phyloP scores from a whole-genome alignment of 2,113 vertebrate species.

The Prunella himalayana region DNA sequence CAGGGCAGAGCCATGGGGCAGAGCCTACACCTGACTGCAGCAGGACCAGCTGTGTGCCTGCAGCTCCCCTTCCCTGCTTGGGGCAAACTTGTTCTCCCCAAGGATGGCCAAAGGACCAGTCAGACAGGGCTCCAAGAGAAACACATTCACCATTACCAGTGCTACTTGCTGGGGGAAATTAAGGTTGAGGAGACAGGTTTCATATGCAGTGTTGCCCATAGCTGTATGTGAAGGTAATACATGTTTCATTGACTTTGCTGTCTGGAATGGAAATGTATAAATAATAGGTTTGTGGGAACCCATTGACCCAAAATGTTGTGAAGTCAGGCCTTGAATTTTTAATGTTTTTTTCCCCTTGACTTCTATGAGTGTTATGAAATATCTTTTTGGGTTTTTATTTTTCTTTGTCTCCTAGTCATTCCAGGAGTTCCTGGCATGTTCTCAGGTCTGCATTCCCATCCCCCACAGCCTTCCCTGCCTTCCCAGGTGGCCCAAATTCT shows the following conservation, averaged over 20 bases:
- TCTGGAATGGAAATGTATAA: background rate
- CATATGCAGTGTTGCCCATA: background rate
- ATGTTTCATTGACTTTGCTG: background rate
- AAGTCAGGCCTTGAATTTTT: background rate
- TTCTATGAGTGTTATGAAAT: background rate
- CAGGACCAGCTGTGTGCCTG: rapidly evolving
- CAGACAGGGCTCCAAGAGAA: background rate
- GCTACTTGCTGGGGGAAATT: background rate
- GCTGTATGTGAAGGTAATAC: background rate
- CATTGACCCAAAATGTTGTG: background rate
- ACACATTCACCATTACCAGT: background rate
- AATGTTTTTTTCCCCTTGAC: background rate
- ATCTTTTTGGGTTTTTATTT: background rate
- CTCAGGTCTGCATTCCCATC: rapidly evolving
- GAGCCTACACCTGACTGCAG: background rate
- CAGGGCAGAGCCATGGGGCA: rapidly evolving
- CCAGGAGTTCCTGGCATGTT: background rate
- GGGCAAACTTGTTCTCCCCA: background rate
- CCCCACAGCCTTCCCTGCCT: background rate
- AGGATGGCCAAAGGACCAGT: background rate
- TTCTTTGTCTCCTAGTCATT: background rate
- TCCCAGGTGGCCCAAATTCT: background rate
- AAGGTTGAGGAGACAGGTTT: background rate
- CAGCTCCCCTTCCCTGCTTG: background rate
- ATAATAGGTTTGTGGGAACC: background rate